phyloP scores from a whole-genome alignment of 1,140 invertebrate species.

The Meteorus sp. region DNA sequence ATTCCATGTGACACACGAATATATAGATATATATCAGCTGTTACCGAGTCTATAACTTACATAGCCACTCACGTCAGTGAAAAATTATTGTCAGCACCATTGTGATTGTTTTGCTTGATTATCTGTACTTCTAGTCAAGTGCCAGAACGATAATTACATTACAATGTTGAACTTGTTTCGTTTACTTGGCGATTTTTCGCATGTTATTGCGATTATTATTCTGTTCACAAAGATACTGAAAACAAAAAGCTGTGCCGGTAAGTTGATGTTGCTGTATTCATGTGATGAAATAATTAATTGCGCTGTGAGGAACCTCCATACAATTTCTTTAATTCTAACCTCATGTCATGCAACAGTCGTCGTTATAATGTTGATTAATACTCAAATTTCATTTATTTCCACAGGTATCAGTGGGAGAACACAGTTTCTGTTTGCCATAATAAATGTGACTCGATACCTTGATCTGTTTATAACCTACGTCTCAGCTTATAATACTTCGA shows the following conservation, averaged over 20 bases:
- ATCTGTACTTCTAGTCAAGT: too few species aligned
- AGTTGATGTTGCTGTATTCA: slow-evolving; percentile 36
- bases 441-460: slow-evolving; percentile 93
- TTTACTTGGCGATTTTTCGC: slow-evolving; percentile 92
- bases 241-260: slow-evolving; percentile 97
- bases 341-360: too few species aligned
- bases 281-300: neutral
- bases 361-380: neutral
- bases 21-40: too few species aligned
- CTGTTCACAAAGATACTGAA: slow-evolving; percentile 98
- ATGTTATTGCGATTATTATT: slow-evolving; percentile 94
- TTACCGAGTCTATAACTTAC: too few species aligned
- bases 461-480: slow-evolving; percentile 96
- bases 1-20: too few species aligned
- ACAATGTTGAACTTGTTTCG: slow-evolving; percentile 95
- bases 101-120: too few species aligned
- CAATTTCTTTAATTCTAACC: too few species aligned
- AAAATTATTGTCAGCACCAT: too few species aligned
- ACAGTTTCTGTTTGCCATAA: slow-evolving; percentile 95
- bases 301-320: too few species aligned
- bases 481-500: slow-evolving; percentile 93
- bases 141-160: neutral
- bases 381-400: slow-evolving; percentile 42
- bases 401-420: slow-evolving; percentile 97
- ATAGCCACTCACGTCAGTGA: too few species aligned